Base-by-base conservation (phyloP, 2,888 invertebrate genomes). In the Agonopterix subpropinquella region DNA sequence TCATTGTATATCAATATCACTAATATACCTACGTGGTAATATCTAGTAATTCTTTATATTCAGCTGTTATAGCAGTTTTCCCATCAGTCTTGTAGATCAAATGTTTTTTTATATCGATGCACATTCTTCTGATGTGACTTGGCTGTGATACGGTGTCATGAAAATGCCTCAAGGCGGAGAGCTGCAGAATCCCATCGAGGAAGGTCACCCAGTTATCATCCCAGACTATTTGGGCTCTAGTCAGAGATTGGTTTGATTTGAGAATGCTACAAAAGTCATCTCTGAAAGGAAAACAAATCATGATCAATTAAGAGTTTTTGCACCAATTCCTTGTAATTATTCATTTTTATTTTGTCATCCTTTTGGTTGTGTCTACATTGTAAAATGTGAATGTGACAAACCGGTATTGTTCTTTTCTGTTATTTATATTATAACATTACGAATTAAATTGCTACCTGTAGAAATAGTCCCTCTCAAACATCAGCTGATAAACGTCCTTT, bases 141-240 rank as follows among this genome's bases (percentile, higher is more conserved):
- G 94, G 94, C 11, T 93, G 80, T 44, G 91, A 83, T 0, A 94
- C 80, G 1, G 90, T 86, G 46, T 92, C 89, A 1, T 91, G 82
- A 10, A 90, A 81, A 44, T 90, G 80, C 35, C 90, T 89, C n/a
- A 95, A 65, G n/a, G 92, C 87, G 47, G 91, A 89, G 51, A 95
- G 89, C 78, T 97, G 97, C 10, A 97, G 75, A 89, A 97, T 91
- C 0, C 93, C 93, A 73, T 97, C 96, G 61, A 97, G 86, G 59
- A 95, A 92, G 2, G 94, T 91, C 0, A 93, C 91, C 96, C 96
- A 97, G 70, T 95, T 94, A 47, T 91, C 90, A 13, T 89, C 86
- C 95, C 95, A 96, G 39, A 73, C 64, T 4, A 91, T 57, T 44
- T 71, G 53, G 15, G 84, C 89, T 41, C 67, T 59, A 0, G 67